Percentiles rank a stretch among this genome's conserved stretches.
phyloP scores from a whole-genome alignment of 1,140 invertebrate species.

The Formica exsecta region DNA sequence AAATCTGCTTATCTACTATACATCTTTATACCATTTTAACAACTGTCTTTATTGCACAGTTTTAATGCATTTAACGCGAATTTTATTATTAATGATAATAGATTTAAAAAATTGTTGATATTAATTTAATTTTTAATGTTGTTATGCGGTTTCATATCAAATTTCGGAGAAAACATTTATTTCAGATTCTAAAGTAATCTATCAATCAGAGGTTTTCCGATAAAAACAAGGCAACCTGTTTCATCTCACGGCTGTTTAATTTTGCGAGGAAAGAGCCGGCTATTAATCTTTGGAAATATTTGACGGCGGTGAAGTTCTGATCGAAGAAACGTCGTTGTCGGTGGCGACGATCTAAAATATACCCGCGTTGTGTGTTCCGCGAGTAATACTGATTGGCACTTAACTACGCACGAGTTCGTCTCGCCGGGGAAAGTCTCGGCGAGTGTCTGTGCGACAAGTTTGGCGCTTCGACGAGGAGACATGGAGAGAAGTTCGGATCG shows the following conservation, averaged over 20 bases:
- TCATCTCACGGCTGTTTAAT: slow-evolving; percentile 24
- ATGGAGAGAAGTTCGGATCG: slow-evolving; percentile 51
- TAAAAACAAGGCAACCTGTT: background rate
- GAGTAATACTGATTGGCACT: slow-evolving; percentile 73
- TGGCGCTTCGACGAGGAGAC: slow-evolving; percentile 61
- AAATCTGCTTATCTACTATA: background rate
- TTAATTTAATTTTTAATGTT: background rate
- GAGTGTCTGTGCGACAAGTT: slow-evolving; percentile 70
- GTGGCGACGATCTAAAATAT: slow-evolving; percentile 32
- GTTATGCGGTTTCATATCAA: background rate
- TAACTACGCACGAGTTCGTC: slow-evolving; percentile 60
- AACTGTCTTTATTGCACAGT: too few species aligned
- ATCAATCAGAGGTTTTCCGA: slow-evolving; percentile 7
- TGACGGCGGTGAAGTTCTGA: slow-evolving; percentile 52
- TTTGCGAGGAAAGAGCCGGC: background rate
- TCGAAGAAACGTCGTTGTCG: slow-evolving; percentile 50
- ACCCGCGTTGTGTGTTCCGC: slow-evolving; percentile 33
- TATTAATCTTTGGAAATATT: slow-evolving; percentile 55
- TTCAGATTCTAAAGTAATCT: background rate
- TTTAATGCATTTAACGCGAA: too few species aligned
- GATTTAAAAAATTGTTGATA: too few species aligned
- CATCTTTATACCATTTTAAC: background rate
- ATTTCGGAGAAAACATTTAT: background rate
- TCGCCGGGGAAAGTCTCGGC: slow-evolving; percentile 52
- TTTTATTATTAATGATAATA: too few species aligned